phyloP scores from a whole-genome alignment of 2,888 invertebrate species.

The Ectemnius lituratus region DNA sequence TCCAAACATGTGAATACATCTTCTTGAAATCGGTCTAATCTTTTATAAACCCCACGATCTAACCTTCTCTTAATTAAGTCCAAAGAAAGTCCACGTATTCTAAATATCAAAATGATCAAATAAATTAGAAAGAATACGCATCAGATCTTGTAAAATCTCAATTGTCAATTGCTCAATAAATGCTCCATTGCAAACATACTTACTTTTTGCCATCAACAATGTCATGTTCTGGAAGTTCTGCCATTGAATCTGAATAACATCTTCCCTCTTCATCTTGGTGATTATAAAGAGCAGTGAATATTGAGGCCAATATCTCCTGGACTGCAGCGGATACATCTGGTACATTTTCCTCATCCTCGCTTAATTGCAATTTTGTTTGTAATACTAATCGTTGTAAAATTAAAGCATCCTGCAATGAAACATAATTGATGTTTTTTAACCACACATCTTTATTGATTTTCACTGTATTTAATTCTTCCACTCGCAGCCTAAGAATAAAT shows the following conservation, averaged over 20 bases:
- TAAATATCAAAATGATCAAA: constrained; percentile 69
- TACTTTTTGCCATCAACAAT: constrained; percentile 83
- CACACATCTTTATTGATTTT: background rate
- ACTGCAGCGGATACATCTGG: constrained; percentile 94
- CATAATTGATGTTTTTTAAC: background rate
- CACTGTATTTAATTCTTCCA: too few species aligned
- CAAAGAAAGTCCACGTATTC: constrained; percentile 90
- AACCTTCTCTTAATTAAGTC: constrained; percentile 96
- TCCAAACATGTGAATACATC: constrained; percentile 97
- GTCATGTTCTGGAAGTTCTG: constrained; percentile 94
- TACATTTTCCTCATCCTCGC: constrained; percentile 90
- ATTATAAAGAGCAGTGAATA: constrained; percentile 96
- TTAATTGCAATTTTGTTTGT: constrained; percentile 93
- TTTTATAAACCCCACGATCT: constrained; percentile 93
- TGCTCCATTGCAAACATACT: constrained; percentile 51
- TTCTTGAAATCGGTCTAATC: constrained; percentile 97
- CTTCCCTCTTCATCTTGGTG: constrained; percentile 98
- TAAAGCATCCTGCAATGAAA: constrained; percentile 86
- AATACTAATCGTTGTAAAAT: constrained; percentile 94
- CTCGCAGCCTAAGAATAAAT: too few species aligned
- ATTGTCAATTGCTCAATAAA: constrained; percentile 3
- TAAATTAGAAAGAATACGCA: constrained; percentile 6
- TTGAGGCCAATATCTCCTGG: constrained; percentile 92
- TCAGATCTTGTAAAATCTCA: background rate
- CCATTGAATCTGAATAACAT: constrained; percentile 97